phyloP scores from a whole-genome alignment of 2,797 vertebrate species.

The Pseudochirops cupreus region DNA sequence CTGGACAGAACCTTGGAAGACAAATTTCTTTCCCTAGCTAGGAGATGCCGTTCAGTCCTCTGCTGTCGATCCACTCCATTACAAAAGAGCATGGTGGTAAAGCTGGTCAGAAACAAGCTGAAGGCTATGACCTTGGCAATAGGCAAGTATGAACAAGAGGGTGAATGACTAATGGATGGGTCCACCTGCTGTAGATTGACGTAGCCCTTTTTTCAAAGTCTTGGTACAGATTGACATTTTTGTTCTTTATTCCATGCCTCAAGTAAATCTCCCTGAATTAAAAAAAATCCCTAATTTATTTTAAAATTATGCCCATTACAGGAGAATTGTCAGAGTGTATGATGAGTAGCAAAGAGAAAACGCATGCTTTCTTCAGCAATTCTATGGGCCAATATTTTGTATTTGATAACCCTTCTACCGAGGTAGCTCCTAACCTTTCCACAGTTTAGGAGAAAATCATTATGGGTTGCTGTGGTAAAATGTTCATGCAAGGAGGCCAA shows the following conservation, averaged over 20 bases:
- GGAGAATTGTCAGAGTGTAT: background rate
- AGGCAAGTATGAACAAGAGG: slow-evolving; percentile 84
- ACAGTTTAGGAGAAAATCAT: background rate
- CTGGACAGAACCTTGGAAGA: slow-evolving; percentile 94
- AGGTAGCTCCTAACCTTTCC: background rate
- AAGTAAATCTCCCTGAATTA: background rate
- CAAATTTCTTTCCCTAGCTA: slow-evolving; percentile 93
- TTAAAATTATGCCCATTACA: background rate
- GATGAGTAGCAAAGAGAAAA: background rate
- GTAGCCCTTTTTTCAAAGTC: background rate
- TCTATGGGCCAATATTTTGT: background rate
- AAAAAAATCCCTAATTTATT: background rate
- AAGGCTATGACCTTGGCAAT: slow-evolving; percentile 99
- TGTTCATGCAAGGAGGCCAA: background rate
- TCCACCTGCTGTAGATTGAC: fast-evolving
- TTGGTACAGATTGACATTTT: background rate
- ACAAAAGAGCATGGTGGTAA: slow-evolving; percentile 99
- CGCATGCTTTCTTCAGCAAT: background rate
- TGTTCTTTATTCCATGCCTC: background rate
- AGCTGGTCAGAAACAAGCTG: slow-evolving; percentile 96
- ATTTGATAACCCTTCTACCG: background rate
- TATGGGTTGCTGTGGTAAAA: background rate
- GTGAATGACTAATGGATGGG: slow-evolving; percentile 29
- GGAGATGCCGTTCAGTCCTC: slow-evolving; percentile 93
- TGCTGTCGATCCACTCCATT: slow-evolving; percentile 97